Evolutionary conservation across 1,140 invertebrate species (phyloP).

Genomic region (Geopemphigus sp.): DNA sequence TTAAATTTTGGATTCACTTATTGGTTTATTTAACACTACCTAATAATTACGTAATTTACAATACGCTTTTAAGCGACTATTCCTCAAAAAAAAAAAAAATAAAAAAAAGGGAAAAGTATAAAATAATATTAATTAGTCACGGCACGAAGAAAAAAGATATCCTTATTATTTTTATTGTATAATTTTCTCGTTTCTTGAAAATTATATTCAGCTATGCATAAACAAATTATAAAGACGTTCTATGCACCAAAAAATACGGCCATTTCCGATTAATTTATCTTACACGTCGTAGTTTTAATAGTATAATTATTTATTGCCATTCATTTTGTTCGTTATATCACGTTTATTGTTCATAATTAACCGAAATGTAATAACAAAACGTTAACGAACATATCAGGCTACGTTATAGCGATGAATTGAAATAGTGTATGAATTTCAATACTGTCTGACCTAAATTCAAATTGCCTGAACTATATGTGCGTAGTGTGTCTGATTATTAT

Average conservation of each 20-base stretch:
- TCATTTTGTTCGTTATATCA: too few species aligned
- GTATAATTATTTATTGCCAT: too few species aligned
- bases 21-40: neutral
- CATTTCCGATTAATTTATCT: too few species aligned
- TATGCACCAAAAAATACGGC: neutral
- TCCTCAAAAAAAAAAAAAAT: neutral
- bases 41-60: neutral
- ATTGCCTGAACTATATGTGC: too few species aligned
- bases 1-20: neutral
- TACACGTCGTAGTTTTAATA: too few species aligned
- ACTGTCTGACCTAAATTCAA: too few species aligned
- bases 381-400: too few species aligned
- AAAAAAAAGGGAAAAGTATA: neutral
- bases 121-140: constrained; percentile 7
- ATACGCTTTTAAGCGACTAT: neutral
- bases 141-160: neutral
- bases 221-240: neutral
- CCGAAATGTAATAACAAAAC: too few species aligned
- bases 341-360: too few species aligned
- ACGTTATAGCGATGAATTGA: too few species aligned
- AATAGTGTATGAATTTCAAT: too few species aligned
- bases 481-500: too few species aligned
- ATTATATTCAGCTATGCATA: neutral
- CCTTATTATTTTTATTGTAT: neutral
- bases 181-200: neutral